These are phyloP conservation scores for Aspidapion aeneum DNA, from an alignment of 2,888 invertebrate genomes.

Conservation along the genomic window DNA sequence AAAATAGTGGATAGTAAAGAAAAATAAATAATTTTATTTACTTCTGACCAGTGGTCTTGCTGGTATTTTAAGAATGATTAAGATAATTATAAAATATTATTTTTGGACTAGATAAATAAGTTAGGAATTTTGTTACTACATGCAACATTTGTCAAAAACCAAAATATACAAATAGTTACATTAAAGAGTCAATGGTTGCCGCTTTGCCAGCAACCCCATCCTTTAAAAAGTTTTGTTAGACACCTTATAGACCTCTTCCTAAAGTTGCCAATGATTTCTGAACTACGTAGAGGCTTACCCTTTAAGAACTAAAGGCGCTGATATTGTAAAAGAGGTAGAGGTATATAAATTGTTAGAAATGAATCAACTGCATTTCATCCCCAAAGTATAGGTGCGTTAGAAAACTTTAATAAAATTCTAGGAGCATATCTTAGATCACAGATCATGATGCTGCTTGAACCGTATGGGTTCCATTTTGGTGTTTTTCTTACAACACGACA, in stretches of 20 bases:
- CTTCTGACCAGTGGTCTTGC: conserved; percentile 10
- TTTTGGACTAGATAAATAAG: conserved; percentile 19
- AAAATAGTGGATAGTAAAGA: not conserved
- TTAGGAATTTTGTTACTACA: conserved; percentile 15
- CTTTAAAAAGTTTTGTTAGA: conserved; percentile 24
- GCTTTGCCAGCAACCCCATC: conserved; percentile 23
- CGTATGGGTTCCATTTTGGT: conserved; percentile 12
- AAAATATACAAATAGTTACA: conserved; percentile 11
- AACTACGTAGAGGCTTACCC: conserved; percentile 10
- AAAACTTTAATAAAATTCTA: conserved; percentile 10
- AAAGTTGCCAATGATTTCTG: conserved; percentile 17
- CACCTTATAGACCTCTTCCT: conserved; percentile 21
- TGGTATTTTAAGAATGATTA: conserved; percentile 20
- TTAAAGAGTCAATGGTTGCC: conserved; percentile 22
- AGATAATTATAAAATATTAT: conserved; percentile 23
- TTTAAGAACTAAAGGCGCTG: not conserved
- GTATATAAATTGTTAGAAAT: conserved; percentile 8
- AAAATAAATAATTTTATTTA: conserved; percentile 10
- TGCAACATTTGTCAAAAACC: conserved; percentile 21
- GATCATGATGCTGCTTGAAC: conserved; percentile 4
- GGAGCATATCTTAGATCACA: conserved; percentile 9
- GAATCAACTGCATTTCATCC: conserved; percentile 15
- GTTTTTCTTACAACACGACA: conserved; percentile 15
- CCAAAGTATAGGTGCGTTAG: conserved; percentile 13
- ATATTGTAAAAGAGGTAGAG: conserved; percentile 13